Evolutionary conservation across 2,888 invertebrate species (phyloP), one percentile per base, ranked within the genome.

Genomic region (Epinotia bilunana): DNA sequence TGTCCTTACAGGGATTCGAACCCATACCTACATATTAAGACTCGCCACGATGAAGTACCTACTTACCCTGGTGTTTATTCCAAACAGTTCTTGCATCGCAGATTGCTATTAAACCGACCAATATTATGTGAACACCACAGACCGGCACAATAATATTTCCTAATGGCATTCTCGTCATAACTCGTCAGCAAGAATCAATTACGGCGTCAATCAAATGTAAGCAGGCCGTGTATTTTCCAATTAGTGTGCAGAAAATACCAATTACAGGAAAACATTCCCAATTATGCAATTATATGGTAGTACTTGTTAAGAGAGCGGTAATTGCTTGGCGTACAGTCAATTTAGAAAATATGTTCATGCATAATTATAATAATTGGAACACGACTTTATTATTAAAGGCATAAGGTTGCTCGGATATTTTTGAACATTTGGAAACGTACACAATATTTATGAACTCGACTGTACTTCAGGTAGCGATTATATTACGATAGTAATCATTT

Each of bases 231-330:
- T 43, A 55, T 46, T 68, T 62, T 69, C 46, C 3, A 16, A 53
- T 68, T 57, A 46, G 55, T 33, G 43, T 64, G 49, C 49, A 49
- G 33, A 73, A 73, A 69, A 69, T 62, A 73, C 68, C 73, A 73
- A 73, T 73, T 69, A 69, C 62, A 28, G 28, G 46, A 62, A 53
- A 68, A 68, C 61, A 53, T 62, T 62, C 39, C 55, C 43, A 69
- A 69, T 73, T 67, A 67, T 61, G 61, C 63, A 9, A 39, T 39
- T 53, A 53, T n/a, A 53, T 53, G 53, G 53, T 53, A 7, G n/a
- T 53, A 53, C n/a, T 5, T 16, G 4, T n/a, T n/a, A 53, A n/a
- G 13, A 53, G n/a, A 53, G 53, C 6, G 16, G 53, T 53, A n/a
- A 53, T 53, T 53, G 13, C 33, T n/a, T 16, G 16, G 33, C 60